Conservation (phyloP, 1,140 invertebrate genomes). For the Cardiocondyla obscurior region DNA sequence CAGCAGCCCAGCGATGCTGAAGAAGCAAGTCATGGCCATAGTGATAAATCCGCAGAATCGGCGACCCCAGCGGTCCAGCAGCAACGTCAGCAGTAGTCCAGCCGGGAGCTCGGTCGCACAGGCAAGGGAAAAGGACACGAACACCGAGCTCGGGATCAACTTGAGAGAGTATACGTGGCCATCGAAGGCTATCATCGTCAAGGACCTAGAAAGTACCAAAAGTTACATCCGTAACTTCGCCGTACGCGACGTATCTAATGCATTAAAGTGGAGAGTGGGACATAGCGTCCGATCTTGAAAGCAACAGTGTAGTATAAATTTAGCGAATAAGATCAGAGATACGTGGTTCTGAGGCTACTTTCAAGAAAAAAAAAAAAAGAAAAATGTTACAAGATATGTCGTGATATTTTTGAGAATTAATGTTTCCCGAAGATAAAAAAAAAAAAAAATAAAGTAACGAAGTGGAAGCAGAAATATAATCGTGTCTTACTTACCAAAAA, state of each 20-base stretch:
- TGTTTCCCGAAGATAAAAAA: background rate
- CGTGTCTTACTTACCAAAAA: conserved; percentile 80
- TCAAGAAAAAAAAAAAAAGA: background rate
- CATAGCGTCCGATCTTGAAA: background rate
- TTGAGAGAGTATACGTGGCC: conserved; percentile 88
- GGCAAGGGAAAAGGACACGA: conserved; percentile 88
- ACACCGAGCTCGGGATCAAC: conserved; percentile 87
- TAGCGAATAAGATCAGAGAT: background rate
- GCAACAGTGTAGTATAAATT: background rate
- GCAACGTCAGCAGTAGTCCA: conserved; percentile 86
- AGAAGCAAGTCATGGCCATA: conserved; percentile 83
- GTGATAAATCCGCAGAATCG: conserved; percentile 86
- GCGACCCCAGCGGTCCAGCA: conserved; percentile 87
- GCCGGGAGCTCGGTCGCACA: conserved; percentile 89
- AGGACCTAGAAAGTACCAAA: conserved; percentile 83
- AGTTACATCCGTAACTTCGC: background rate
- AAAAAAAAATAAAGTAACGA: background rate
- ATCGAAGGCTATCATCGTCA: conserved; percentile 87
- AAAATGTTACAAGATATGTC: background rate
- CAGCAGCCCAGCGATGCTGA: conserved; percentile 83
- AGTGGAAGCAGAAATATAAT: background rate
- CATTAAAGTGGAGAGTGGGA: background rate
- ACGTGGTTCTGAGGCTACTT: too few relatives aligned
- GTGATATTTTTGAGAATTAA: background rate
- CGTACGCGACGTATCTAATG: background rate